Evolutionary conservation across 2,888 invertebrate genomes (phyloP), one percentile per base, ranked within the genome.

Genomic region (Seira ritae): DNA sequence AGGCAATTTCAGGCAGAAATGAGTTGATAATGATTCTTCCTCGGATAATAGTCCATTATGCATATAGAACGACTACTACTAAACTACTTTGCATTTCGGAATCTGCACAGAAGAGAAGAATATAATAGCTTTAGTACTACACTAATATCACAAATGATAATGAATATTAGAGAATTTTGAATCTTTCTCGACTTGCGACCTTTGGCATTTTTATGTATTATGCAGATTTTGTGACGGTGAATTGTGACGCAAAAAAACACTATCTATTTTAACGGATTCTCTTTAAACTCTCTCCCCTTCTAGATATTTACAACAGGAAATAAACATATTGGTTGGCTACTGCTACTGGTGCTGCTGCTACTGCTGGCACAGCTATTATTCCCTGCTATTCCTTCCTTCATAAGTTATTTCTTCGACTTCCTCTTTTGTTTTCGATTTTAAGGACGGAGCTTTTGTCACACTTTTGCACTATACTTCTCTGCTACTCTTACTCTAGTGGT

Each of bases 131-230:
- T 8, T 31, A 31, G 31, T 31, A 4, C 31, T 31, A 31, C n/a
- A n/a, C n/a, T n/a, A n/a, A n/a, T n/a, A 31, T 31, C 2, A 8
- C 12, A 55, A 55, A 75, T 68, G 24, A 17, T 75, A 75, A 81
- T 76, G 81, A 75, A 80, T 66, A 71, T 75, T 66, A 66, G 10
- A 74, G 42, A 24, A 12, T n/a, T 55, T 55, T 23, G 20, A 68
- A 68, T 68, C 17, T 68, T 23, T n/a, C 46, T 55, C 66, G 74
- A 84, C 83, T n/a, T 62, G 67, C 66, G 74, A 84, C 83, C 83
- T 84, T 79, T 84, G 83, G 55, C 83, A 84, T 83, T 83, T 83
- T 71, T 69, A 46, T 69, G 37, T 2, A 72, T 31, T 24, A 72
- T 76, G 73, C 66, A 73, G 60, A 77, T 62, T 77, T 24, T 31